These are phyloP conservation scores for Anoplolepis gracilipes DNA, from an alignment of 1,140 invertebrate species.

Conservation along the genomic window DNA sequence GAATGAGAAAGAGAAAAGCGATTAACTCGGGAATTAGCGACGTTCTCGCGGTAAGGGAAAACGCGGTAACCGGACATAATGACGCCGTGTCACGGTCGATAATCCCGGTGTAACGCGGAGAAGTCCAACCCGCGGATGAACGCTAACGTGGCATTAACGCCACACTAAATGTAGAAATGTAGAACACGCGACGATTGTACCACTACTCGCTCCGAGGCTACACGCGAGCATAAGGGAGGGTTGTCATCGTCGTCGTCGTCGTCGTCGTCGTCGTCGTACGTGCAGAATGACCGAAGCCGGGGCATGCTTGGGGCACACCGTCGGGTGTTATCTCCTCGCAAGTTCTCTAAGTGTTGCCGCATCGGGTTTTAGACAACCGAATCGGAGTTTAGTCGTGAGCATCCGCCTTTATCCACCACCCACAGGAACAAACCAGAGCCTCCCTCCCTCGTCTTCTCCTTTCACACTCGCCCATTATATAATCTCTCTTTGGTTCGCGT, in stretches of 20 bases:
- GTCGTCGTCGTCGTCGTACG: slow-evolving; percentile 17
- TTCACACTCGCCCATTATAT: too few species aligned
- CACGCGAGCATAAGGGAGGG: slow-evolving; percentile 11
- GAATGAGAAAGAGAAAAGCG: slow-evolving; percentile 32
- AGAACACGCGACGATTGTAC: neutral
- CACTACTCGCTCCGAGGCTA: neutral
- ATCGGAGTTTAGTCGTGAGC: slow-evolving; percentile 35
- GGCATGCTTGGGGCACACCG: neutral
- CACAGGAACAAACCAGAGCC: slow-evolving; percentile 29
- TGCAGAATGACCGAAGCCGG: slow-evolving; percentile 37
- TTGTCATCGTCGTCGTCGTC: too few species aligned
- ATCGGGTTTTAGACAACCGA: slow-evolving; percentile 37
- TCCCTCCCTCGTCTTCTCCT: too few species aligned
- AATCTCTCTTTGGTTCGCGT: neutral
- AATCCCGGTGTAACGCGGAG: slow-evolving; percentile 5
- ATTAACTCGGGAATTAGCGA: slow-evolving; percentile 45
- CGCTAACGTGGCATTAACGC: slow-evolving; percentile 67
- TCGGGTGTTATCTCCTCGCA: slow-evolving; percentile 53
- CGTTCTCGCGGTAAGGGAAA: neutral
- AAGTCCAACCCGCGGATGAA: slow-evolving; percentile 42
- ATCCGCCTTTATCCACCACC: slow-evolving; percentile 20
- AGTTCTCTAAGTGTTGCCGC: slow-evolving; percentile 32
- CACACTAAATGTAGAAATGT: slow-evolving; percentile 36
- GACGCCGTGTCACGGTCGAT: slow-evolving; percentile 53
- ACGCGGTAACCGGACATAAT: slow-evolving; percentile 15